Evolutionary conservation across 2,113 vertebrate species (phyloP).

Genomic region (Spilogale gracilis): DNA sequence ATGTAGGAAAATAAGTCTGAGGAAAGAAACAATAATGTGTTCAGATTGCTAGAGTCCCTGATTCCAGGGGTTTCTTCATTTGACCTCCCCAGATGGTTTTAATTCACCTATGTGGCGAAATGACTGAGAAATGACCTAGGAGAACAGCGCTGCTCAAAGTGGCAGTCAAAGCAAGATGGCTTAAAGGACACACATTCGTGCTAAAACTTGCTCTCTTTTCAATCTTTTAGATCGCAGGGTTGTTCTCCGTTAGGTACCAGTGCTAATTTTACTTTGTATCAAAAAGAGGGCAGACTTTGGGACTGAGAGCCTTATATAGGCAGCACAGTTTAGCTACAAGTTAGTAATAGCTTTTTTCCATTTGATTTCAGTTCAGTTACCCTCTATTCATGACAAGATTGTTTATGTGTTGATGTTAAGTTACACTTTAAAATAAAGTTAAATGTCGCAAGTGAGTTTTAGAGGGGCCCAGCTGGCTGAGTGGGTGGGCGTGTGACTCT

Average conservation of each 20-base stretch:
- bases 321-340: not conserved
- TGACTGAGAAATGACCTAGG: not conserved
- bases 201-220: not conserved
- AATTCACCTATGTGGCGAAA: not conserved
- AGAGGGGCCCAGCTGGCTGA: not conserved
- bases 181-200: not conserved
- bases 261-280: not conserved
- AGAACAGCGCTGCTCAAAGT: not conserved
- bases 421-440: conserved; percentile 30
- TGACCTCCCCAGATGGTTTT: not conserved
- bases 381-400: not conserved
- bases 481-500: not conserved
- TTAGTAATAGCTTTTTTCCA: not conserved
- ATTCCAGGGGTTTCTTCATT: not conserved
- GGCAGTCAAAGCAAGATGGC: not conserved
- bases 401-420: not conserved
- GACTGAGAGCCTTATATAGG: not conserved
- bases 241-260: not conserved
- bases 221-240: not conserved
- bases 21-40: not conserved
- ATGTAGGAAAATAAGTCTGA: not conserved
- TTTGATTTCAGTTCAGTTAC: conserved; percentile 45
- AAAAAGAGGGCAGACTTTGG: not conserved
- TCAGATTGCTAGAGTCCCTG: not conserved
- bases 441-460: conserved; percentile 44